phyloP scores from a whole-genome alignment of 2,113 vertebrate species.

The Ammodytes dubius region DNA sequence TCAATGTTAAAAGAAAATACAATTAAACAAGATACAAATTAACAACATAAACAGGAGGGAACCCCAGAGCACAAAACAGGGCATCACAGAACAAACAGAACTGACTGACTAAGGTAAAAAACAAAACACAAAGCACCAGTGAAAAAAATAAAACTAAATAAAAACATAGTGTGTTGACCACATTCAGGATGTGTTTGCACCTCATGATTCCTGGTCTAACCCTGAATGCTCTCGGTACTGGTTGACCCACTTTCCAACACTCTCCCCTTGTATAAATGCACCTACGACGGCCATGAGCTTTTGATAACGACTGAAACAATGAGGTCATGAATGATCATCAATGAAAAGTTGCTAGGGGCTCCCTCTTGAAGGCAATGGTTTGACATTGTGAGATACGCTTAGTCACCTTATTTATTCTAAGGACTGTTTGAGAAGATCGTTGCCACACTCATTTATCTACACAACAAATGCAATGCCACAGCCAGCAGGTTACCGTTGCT shows the following conservation, averaged over 20 bases:
- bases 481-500: background rate
- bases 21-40: too few relatives aligned
- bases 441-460: background rate
- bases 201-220: background rate
- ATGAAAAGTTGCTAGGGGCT: background rate
- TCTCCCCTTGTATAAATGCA: background rate
- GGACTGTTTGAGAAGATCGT: background rate
- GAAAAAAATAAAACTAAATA: too few relatives aligned
- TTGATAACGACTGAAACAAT: background rate
- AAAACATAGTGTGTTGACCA: too few relatives aligned
- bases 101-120: too few relatives aligned
- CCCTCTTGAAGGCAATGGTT: background rate
- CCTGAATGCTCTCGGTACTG: background rate
- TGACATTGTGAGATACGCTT: background rate
- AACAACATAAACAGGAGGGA: too few relatives aligned
- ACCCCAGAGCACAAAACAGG: too few relatives aligned
- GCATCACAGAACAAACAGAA: too few relatives aligned
- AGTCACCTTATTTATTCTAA: background rate
- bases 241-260: background rate
- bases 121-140: too few relatives aligned
- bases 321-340: background rate
- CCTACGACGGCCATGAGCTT: background rate
- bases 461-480: background rate
- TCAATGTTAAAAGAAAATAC: too few relatives aligned
- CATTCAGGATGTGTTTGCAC: background rate